These are phyloP conservation scores for Phyllotreta cruciferae DNA, from an alignment of 2,888 invertebrate species.

Conservation along the genomic window DNA sequence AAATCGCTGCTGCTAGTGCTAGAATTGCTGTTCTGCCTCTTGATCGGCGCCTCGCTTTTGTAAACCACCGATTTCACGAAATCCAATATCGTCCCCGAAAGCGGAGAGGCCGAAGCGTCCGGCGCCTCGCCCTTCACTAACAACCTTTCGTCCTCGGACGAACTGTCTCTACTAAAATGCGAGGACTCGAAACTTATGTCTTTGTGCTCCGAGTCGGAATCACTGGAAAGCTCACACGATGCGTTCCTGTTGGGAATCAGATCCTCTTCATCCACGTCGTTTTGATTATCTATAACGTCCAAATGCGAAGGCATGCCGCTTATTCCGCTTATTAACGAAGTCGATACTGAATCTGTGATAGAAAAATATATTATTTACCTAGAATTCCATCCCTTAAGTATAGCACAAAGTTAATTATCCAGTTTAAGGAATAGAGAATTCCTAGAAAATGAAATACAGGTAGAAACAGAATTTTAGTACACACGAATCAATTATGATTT, in stretches of 20 bases:
- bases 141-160: conserved; percentile 56
- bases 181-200: conserved; percentile 58
- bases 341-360: conserved; percentile 54
- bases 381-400: too few relatives aligned
- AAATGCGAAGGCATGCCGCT: conserved; percentile 57
- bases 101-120: conserved; percentile 22
- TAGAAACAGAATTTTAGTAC: too few relatives aligned
- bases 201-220: conserved; percentile 55
- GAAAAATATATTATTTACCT: too few relatives aligned
- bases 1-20: conserved; percentile 57
- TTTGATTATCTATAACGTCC: conserved; percentile 54
- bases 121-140: conserved; percentile 46
- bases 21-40: conserved; percentile 33
- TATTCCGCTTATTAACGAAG: conserved; percentile 54
- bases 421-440: too few relatives aligned
- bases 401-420: too few relatives aligned
- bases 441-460: too few relatives aligned
- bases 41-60: conserved; percentile 29
- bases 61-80: conserved; percentile 39
- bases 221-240: conserved; percentile 51
- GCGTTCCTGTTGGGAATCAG: conserved; percentile 48
- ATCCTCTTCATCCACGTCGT: conserved; percentile 57
- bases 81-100: conserved; percentile 34
- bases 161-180: conserved; percentile 58
- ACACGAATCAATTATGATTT: background rate